Evolutionary conservation across 1,140 invertebrate species (phyloP), one percentile per base, ranked within the genome.

Genomic region (Limonius californicus): DNA sequence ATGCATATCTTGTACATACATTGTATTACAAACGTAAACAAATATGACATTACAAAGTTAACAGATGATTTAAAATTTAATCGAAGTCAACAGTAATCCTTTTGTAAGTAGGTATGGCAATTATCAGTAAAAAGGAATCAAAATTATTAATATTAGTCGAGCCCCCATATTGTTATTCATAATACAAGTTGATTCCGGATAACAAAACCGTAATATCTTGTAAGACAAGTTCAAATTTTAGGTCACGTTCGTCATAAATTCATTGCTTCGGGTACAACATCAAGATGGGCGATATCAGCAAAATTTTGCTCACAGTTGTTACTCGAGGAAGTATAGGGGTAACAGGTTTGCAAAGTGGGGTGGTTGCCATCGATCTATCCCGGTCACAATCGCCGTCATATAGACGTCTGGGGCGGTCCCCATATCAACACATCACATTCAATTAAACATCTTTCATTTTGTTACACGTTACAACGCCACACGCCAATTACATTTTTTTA

Each of bases 371-470:
- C 69, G 70, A 73, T 73, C 70, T 71, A 66, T 59, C 54, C 64
- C 62, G 16, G 32, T 59, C 64, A 68, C 66, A 64, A 69, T 68
- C 60, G 66, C 57, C 65, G 70, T 68, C 70, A 68, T 71, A 70
- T 70, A 73, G 72, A 73, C 72, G 72, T 73, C 72, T 73, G 69
- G 53, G 72, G 62, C 64, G 56, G 61, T 43, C 59, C 61, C 64
- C 68, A 60, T 67, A 70, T 68, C 68, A 65, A 60, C 64, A 65
- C 68, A 62, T 67, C 65, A 64, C 68, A 70, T 72, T 70, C 69
- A 72, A 72, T 72, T 72, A 72, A 62, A 58, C 54, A 54, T 60
- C 62, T 59, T 61, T 35, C 47, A 39, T 57, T 35, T 18, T 58
- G 45, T 27, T 60, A 60, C 16, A 56, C 35, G 2, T n/a, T n/a